phyloP scores from a whole-genome alignment of 2,888 invertebrate genomes.

The Mystacides longicornis region DNA sequence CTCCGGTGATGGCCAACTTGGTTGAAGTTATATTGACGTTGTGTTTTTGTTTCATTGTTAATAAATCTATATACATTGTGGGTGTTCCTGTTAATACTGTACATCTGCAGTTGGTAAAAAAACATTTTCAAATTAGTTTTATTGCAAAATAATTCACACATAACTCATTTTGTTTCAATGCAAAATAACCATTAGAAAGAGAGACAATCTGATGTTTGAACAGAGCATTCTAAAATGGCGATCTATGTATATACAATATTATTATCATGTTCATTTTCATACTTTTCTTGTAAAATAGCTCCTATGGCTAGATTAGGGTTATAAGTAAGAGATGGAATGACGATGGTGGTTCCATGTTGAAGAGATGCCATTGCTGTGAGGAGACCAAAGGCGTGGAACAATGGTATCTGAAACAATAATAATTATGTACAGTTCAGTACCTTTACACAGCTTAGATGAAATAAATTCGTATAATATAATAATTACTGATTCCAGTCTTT shows the following conservation, averaged over 20 bases:
- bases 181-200: too few species aligned
- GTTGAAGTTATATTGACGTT: constrained; percentile 41
- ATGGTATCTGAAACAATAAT: constrained; percentile 52
- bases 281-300: constrained; percentile 60
- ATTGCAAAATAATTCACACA: neutral
- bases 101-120: constrained; percentile 50
- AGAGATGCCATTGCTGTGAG: constrained; percentile 53
- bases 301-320: constrained; percentile 55
- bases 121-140: neutral
- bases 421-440: too few species aligned
- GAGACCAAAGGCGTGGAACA: constrained; percentile 78
- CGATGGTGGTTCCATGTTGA: constrained; percentile 53
- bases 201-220: too few species aligned
- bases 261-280: too few species aligned
- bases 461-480: too few species aligned
- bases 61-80: constrained; percentile 77
- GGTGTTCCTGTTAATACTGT: constrained; percentile 70
- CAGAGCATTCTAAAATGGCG: too few species aligned
- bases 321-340: constrained; percentile 53
- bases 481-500: too few species aligned
- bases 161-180: too few species aligned
- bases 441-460: too few species aligned
- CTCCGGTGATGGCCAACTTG: constrained; percentile 59
- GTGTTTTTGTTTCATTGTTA: constrained; percentile 37
- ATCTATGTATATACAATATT: too few species aligned